A percentile compares a stretch with the other conserved stretches of the same genome.
phyloP scores from a whole-genome alignment of 2,113 vertebrate genomes.

The Nematolebias whitei region DNA sequence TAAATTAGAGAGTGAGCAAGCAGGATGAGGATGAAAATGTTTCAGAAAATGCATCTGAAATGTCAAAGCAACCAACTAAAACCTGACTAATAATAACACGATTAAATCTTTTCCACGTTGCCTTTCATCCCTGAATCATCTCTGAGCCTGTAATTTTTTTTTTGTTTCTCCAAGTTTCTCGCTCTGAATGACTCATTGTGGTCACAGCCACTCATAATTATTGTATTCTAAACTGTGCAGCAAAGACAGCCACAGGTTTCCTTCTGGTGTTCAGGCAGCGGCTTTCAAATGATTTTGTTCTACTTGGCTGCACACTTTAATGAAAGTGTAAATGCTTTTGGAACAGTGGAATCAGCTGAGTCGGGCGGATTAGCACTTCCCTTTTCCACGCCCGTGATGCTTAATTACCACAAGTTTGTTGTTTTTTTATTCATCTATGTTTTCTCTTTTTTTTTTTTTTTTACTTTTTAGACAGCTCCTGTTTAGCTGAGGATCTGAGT shows the following conservation, averaged over 20 bases:
- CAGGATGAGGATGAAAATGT: too few species aligned
- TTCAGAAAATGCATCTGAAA: neutral
- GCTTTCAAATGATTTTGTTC: slow-evolving; percentile 76
- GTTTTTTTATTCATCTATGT: slow-evolving; percentile 67
- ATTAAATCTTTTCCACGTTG: slow-evolving; percentile 6
- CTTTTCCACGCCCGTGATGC: slow-evolving; percentile 74
- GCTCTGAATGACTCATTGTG: slow-evolving; percentile 37
- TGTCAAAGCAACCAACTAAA: neutral
- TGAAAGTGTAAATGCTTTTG: slow-evolving; percentile 82
- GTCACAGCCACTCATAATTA: slow-evolving; percentile 64
- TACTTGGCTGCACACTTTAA: slow-evolving; percentile 80
- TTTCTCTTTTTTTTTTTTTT: slow-evolving; percentile 42
- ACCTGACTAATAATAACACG: neutral
- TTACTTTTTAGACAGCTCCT: slow-evolving; percentile 52
- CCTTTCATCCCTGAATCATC: slow-evolving; percentile 21
- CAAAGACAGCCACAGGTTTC: slow-evolving; percentile 71
- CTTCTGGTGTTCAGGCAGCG: slow-evolving; percentile 64
- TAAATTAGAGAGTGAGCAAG: neutral
- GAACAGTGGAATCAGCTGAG: slow-evolving; percentile 75
- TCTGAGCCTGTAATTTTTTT: slow-evolving; percentile 10
- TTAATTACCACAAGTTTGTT: slow-evolving; percentile 79
- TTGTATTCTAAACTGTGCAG: slow-evolving; percentile 57
- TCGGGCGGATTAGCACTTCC: slow-evolving; percentile 75
- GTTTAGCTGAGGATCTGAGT: slow-evolving; percentile 44
- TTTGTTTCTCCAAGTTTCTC: slow-evolving; percentile 12